phyloP scores from a whole-genome alignment of 2,113 vertebrate species.

The Crocuta crocuta region DNA sequence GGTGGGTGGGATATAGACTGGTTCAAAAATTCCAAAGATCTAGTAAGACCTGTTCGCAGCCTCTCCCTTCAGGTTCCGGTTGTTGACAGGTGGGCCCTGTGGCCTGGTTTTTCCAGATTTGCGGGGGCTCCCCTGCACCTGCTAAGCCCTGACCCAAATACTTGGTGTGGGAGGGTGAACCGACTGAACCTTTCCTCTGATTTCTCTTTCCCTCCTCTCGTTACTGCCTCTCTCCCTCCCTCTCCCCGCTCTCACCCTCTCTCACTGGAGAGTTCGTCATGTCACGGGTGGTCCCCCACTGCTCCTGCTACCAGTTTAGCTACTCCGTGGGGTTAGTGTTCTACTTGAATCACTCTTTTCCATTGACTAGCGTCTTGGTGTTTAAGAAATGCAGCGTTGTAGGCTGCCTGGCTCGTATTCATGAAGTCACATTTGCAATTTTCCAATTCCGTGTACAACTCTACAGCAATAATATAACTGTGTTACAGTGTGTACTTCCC shows the following conservation, averaged over 20 bases:
- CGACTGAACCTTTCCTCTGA: neutral
- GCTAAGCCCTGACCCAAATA: slow-evolving; percentile 44
- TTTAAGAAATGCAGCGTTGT: neutral
- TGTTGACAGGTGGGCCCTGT: neutral
- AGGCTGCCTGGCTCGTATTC: neutral
- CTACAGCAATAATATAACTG: neutral
- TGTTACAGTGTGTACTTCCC: neutral
- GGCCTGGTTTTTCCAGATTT: slow-evolving; percentile 55
- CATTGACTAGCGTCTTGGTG: neutral
- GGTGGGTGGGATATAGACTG: neutral
- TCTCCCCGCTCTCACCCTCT: neutral
- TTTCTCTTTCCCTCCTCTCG: neutral
- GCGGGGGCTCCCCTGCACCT: neutral
- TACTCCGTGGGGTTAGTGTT: neutral
- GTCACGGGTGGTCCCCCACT: neutral
- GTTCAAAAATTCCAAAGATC: slow-evolving; percentile 47
- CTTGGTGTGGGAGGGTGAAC: neutral
- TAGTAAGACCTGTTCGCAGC: slow-evolving; percentile 67
- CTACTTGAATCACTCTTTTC: neutral
- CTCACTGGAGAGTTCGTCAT: neutral
- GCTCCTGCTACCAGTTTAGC: neutral
- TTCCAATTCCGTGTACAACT: neutral
- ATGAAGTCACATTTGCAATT: neutral
- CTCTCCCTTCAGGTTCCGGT: neutral
- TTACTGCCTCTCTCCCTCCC: too few species aligned